Evolutionary conservation across 2,113 vertebrate genomes (phyloP).

Genomic region (Lates calcarifer): DNA sequence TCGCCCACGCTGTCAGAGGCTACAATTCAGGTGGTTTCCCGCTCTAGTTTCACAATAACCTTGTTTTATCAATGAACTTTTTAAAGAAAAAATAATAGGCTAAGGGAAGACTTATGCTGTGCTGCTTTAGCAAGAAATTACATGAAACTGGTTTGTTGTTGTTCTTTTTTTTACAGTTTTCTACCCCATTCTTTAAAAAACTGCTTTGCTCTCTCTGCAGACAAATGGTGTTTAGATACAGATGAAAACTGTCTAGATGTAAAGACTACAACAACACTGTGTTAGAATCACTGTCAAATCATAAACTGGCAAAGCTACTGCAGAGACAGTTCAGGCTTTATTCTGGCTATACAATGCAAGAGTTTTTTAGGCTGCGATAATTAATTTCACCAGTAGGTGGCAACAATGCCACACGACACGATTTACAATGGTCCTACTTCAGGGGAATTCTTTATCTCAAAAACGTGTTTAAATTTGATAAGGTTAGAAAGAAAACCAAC

Average conservation of each 20-base stretch:
- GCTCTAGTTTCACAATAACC: slow-evolving; percentile 65
- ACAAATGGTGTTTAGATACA: not conserved
- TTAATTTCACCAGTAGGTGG: slow-evolving; percentile 41
- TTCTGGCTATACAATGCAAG: too few species aligned
- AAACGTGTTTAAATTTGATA: not conserved
- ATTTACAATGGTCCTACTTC: not conserved
- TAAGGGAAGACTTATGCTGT: too few species aligned
- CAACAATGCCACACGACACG: not conserved
- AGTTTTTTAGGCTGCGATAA: not conserved
- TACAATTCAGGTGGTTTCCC: slow-evolving; percentile 73
- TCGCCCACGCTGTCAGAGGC: slow-evolving; percentile 55
- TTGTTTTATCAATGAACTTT: slow-evolving; percentile 72
- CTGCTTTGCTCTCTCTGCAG: not conserved
- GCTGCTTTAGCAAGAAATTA: not conserved
- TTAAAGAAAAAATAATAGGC: too few species aligned
- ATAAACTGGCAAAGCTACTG: not conserved
- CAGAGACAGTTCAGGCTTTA: too few species aligned
- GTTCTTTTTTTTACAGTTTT: not conserved
- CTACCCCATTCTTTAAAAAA: not conserved
- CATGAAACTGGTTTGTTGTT: not conserved
- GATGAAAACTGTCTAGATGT: not conserved
- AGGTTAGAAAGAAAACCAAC: not conserved
- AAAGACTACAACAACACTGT: not conserved
- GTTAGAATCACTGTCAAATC: not conserved
- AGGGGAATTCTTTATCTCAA: not conserved